phyloP scores from a whole-genome alignment of 2,797 vertebrate genomes.

The Pelobates cultripes region DNA sequence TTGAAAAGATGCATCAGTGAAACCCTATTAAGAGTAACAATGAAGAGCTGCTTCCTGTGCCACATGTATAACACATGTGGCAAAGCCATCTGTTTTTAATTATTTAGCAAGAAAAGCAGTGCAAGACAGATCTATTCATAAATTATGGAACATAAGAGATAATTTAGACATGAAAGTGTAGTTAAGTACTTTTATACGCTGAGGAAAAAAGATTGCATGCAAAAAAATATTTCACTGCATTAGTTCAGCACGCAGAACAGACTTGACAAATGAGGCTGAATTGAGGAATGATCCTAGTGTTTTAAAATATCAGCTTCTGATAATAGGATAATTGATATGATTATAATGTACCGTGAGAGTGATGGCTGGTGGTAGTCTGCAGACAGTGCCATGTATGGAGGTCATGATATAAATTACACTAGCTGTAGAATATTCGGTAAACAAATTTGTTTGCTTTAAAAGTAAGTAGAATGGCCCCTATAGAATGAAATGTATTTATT shows the following conservation, averaged over 20 bases:
- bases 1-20: background rate
- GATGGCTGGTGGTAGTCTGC: background rate
- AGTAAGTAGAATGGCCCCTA: background rate
- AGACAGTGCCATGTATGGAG: background rate
- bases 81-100: background rate
- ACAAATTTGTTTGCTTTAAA: background rate
- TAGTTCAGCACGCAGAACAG: background rate
- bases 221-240: background rate
- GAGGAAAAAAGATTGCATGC: background rate
- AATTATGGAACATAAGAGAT: background rate
- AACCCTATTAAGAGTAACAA: background rate
- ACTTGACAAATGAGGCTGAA: background rate
- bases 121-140: background rate
- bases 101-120: background rate
- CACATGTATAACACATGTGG: background rate
- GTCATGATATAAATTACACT: background rate
- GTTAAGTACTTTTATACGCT: background rate
- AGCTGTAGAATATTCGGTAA: background rate
- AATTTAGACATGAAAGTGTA: background rate
- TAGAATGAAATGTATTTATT: too few species aligned
- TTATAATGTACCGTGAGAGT: background rate
- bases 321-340: conserved; percentile 13
- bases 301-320: background rate
- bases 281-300: background rate
- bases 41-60: background rate